Evolutionary conservation across 1,140 invertebrate species (phyloP).

Genomic region (Drosophila burlai): DNA sequence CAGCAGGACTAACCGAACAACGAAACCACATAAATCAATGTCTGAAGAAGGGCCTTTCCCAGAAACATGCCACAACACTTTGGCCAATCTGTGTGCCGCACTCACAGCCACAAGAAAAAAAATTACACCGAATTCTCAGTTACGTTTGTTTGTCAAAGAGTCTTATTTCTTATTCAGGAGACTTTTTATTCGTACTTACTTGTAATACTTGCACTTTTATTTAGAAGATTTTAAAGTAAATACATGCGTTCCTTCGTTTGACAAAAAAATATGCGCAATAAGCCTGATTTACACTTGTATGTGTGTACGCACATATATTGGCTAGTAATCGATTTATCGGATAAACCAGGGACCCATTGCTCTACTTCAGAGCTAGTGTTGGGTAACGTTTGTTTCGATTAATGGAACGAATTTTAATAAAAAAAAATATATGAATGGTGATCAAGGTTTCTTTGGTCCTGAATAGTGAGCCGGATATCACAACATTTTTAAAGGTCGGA

Average conservation of each 20-base stretch:
- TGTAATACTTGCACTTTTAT: neutral
- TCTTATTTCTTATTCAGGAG: constrained; percentile 1
- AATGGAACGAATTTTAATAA: neutral
- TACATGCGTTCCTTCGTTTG: neutral
- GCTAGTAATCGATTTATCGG: neutral
- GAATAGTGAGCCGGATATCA: neutral
- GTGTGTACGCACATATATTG: neutral
- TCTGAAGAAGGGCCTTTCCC: constrained; percentile 33
- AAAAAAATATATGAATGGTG: neutral
- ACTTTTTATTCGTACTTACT: neutral
- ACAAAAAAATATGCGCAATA: neutral
- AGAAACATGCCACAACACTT: constrained; percentile 18
- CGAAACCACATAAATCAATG: constrained; percentile 78
- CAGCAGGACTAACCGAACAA: constrained; percentile 36
- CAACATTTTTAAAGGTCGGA: too few relatives aligned
- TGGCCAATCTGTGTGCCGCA: constrained; percentile 25
- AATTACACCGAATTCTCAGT: neutral
- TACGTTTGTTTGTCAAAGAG: neutral
- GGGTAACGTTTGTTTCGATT: neutral
- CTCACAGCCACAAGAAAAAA: constrained; percentile 4
- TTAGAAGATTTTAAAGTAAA: neutral
- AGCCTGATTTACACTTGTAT: neutral
- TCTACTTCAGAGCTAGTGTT: neutral
- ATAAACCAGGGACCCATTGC: neutral
- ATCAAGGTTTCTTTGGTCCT: neutral